A percentile compares a stretch with the other conserved stretches of the same genome.
phyloP scores from a whole-genome alignment of 2,797 vertebrate species.

The Myotis daubentonii region DNA sequence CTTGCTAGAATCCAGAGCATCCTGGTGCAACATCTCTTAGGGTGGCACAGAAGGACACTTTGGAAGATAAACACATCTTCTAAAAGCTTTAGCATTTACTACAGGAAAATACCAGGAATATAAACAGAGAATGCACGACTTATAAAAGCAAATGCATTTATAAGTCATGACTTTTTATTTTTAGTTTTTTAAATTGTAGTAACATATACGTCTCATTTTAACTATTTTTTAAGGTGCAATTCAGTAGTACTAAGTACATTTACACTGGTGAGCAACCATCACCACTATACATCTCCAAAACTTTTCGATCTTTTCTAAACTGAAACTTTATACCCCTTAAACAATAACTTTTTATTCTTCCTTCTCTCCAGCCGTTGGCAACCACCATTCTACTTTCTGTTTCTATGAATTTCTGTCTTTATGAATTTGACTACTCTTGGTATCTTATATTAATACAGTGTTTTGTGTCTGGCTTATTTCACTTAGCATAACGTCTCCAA shows the following conservation, averaged over 20 bases:
- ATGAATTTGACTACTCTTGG: neutral
- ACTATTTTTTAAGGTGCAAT: neutral
- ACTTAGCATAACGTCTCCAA: neutral
- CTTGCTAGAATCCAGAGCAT: neutral
- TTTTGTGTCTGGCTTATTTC: neutral
- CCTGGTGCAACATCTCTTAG: neutral
- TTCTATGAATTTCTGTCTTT: neutral
- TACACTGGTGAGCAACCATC: neutral
- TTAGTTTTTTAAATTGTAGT: neutral
- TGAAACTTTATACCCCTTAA: neutral
- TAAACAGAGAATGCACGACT: neutral
- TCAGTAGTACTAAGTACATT: neutral
- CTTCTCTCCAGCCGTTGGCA: neutral
- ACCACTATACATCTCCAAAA: neutral
- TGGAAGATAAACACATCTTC: neutral
- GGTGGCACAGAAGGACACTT: neutral
- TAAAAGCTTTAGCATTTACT: slow-evolving; percentile 19
- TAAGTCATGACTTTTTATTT: neutral
- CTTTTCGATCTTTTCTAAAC: neutral
- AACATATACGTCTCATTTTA: neutral
- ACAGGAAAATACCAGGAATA: neutral
- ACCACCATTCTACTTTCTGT: neutral
- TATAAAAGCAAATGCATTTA: neutral
- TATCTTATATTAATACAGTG: neutral
- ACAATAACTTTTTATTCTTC: neutral